Conservation (phyloP, 2,888 invertebrate genomes). For the Fragum sueziense region DNA sequence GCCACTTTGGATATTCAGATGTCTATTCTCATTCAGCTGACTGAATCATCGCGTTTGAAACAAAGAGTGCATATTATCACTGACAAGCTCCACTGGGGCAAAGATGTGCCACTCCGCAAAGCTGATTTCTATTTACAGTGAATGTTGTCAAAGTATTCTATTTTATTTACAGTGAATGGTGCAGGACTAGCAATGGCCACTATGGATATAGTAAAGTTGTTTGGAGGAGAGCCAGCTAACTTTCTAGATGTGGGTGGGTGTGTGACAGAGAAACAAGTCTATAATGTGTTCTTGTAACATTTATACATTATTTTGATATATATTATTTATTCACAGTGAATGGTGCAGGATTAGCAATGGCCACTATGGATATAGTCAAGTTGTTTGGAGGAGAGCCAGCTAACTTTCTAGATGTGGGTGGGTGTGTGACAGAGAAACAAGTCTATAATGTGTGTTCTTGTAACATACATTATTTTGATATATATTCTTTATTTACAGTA, state of each 20-base stretch:
- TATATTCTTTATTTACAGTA: too few species aligned
- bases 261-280: constrained; percentile 96
- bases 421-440: constrained; percentile 96
- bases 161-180: constrained; percentile 97
- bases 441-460: constrained; percentile 95
- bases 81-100: too few species aligned
- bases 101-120: too few species aligned
- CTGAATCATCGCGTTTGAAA: too few species aligned
- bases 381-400: constrained; percentile 98
- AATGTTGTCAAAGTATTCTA: too few species aligned
- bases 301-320: too few species aligned
- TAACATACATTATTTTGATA: too few species aligned
- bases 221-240: constrained; percentile 98
- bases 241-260: constrained; percentile 99
- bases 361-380: constrained; percentile 99
- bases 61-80: too few species aligned
- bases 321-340: too few species aligned
- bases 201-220: constrained; percentile 98
- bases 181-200: constrained; percentile 99
- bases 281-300: constrained; percentile 96
- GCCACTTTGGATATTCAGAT: too few species aligned
- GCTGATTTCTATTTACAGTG: too few species aligned
- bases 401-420: constrained; percentile 99
- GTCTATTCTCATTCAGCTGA: too few species aligned
- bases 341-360: constrained; percentile 99